Percentiles rank a stretch among this genome's conserved stretches.
phyloP scores from a whole-genome alignment of 2,888 invertebrate genomes.

The Morpho helenor region DNA sequence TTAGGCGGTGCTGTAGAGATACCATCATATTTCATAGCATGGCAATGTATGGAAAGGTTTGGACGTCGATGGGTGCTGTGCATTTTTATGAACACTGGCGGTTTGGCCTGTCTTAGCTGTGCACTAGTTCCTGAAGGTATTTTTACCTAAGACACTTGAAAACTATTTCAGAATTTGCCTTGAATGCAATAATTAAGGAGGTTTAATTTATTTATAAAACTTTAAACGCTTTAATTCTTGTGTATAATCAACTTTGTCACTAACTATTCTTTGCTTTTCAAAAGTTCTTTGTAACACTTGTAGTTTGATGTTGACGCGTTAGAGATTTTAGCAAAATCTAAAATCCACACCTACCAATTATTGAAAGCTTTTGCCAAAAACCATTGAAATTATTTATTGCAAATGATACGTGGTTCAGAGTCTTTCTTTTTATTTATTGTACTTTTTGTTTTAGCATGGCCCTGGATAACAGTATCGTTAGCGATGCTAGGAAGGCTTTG shows the following conservation, averaged over 20 bases:
- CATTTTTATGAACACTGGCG: conserved; percentile 81
- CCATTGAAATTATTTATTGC: too few species aligned
- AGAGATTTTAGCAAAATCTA: too few species aligned
- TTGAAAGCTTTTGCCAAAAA: too few species aligned
- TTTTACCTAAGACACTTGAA: background rate
- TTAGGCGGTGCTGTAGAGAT: conserved; percentile 81
- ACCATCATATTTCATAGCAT: conserved; percentile 82
- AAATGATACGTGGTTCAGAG: too few species aligned
- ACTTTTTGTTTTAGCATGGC: conserved; percentile 61
- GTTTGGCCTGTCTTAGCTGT: conserved; percentile 82
- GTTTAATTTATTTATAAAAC: too few species aligned
- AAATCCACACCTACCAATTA: too few species aligned
- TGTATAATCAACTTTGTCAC: background rate
- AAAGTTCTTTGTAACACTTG: too few species aligned
- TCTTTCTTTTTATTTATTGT: background rate
- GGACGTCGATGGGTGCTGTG: conserved; percentile 83
- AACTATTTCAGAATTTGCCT: too few species aligned
- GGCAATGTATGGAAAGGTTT: conserved; percentile 82
- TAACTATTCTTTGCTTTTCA: background rate
- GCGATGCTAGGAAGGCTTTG: conserved; percentile 84
- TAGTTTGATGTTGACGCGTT: too few species aligned
- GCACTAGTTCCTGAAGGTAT: conserved; percentile 82
- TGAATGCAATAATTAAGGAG: too few species aligned
- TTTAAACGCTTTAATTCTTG: too few species aligned
- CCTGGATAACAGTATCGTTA: conserved; percentile 81